These are phyloP conservation scores for Tachina grossa DNA, from an alignment of 2,888 invertebrate species.

Conservation along the genomic window DNA sequence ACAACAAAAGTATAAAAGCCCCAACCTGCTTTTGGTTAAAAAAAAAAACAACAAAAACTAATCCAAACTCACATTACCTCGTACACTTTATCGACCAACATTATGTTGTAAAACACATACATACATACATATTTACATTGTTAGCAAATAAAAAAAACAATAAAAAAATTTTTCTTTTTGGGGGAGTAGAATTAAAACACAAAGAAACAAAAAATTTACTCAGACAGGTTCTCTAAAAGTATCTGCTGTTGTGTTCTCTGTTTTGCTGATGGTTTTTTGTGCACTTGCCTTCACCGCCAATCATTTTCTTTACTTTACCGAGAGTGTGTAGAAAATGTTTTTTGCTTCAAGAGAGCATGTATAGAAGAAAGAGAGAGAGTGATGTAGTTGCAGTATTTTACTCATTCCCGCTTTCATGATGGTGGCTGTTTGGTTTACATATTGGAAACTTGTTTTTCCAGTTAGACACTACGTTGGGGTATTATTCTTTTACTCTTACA, in stretches of 20 bases:
- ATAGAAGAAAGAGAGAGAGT: constrained; percentile 22
- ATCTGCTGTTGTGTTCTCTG: background rate
- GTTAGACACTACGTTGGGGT: background rate
- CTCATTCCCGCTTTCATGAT: constrained; percentile 22
- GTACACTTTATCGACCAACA: background rate
- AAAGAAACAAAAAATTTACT: background rate
- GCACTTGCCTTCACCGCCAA: background rate
- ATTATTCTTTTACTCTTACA: constrained; percentile 34
- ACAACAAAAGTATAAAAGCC: constrained; percentile 36
- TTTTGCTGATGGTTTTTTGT: background rate
- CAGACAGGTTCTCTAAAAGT: constrained; percentile 20
- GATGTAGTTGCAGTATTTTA: background rate
- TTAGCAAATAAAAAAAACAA: background rate
- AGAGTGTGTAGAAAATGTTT: background rate
- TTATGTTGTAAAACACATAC: constrained; percentile 19
- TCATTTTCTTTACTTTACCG: background rate
- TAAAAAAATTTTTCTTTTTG: background rate
- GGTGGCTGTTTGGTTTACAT: background rate
- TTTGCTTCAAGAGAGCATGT: constrained; percentile 35
- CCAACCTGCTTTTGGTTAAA: constrained; percentile 32
- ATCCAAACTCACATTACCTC: background rate
- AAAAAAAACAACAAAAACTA: background rate
- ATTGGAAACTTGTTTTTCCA: constrained; percentile 63
- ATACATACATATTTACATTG: constrained; percentile 8
- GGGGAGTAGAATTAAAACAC: constrained; percentile 41